These are phyloP conservation scores for Prietella phreatophila DNA, from an alignment of 2,113 vertebrate species.

Conservation along the genomic window DNA sequence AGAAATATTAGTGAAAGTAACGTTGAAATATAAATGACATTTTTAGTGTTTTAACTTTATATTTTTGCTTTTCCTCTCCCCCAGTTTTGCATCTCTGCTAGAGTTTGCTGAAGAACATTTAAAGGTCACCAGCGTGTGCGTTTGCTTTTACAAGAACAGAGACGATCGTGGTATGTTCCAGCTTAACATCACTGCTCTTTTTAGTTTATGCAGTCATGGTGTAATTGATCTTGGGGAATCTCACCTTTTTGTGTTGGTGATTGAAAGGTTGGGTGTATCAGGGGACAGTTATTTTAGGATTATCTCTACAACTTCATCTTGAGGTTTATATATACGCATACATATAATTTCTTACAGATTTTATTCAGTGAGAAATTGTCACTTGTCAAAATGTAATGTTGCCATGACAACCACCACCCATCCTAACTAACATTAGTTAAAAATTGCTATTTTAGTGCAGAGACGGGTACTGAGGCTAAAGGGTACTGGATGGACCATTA, in stretches of 20 bases:
- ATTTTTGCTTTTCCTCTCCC: neutral
- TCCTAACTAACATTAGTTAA: neutral
- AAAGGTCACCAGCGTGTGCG: conserved; percentile 75
- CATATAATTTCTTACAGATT: neutral
- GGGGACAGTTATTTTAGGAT: neutral
- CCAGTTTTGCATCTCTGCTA: conserved; percentile 74
- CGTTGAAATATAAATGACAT: neutral
- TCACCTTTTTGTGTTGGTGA: neutral
- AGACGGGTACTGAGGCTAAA: neutral
- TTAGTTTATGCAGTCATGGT: neutral
- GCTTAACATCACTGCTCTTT: neutral
- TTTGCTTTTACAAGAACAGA: conserved; percentile 81
- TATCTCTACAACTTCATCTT: neutral
- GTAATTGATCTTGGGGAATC: neutral
- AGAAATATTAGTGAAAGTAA: neutral
- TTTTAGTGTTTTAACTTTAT: neutral
- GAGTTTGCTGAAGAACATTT: conserved; percentile 80
- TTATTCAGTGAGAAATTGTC: neutral
- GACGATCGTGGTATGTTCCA: conserved; percentile 73
- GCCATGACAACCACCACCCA: neutral
- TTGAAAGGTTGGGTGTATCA: neutral
- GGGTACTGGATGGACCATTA: neutral
- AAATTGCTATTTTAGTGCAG: neutral
- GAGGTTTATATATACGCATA: neutral
- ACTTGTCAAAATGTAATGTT: neutral